A percentile compares a stretch with the other conserved stretches of the same genome.
phyloP scores from a whole-genome alignment of 2,113 vertebrate species.

The Nyctibius bracteatus region DNA sequence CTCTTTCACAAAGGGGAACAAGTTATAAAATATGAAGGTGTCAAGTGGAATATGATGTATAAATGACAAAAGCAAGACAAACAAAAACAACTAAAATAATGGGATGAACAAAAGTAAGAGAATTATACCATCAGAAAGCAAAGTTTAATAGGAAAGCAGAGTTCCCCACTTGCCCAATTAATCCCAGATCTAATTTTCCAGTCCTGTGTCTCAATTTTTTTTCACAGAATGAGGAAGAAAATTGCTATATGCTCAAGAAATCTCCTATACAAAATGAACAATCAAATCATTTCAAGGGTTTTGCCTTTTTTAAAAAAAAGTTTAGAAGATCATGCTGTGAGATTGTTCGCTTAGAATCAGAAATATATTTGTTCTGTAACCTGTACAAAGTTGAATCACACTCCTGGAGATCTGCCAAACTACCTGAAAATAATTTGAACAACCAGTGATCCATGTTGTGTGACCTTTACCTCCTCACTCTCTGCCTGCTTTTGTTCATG shows the following conservation, averaged over 20 bases:
- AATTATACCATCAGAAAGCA: not conserved
- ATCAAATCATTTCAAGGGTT: not conserved
- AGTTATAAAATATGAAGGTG: not conserved
- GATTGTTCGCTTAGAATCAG: not conserved
- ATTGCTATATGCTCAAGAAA: not conserved
- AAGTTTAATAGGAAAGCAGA: not conserved
- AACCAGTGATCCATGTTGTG: not conserved
- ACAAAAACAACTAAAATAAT: not conserved
- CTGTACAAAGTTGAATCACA: not conserved
- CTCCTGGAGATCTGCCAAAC: not conserved
- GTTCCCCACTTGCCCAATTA: not conserved
- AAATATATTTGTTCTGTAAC: not conserved
- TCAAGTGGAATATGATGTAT: not conserved
- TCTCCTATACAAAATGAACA: not conserved
- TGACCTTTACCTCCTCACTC: constrained; percentile 16
- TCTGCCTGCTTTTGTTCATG: not conserved
- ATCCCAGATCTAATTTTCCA: not conserved
- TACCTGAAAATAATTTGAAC: constrained; percentile 24
- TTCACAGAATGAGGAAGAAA: not conserved
- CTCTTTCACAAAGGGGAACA: not conserved
- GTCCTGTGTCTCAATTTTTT: not conserved
- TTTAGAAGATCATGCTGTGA: not conserved
- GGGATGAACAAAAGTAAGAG: not conserved
- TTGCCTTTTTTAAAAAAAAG: not conserved
- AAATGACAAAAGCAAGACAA: not conserved